Evolutionary conservation across 2,797 vertebrate genomes (phyloP).

Genomic region (Lophius americanus): DNA sequence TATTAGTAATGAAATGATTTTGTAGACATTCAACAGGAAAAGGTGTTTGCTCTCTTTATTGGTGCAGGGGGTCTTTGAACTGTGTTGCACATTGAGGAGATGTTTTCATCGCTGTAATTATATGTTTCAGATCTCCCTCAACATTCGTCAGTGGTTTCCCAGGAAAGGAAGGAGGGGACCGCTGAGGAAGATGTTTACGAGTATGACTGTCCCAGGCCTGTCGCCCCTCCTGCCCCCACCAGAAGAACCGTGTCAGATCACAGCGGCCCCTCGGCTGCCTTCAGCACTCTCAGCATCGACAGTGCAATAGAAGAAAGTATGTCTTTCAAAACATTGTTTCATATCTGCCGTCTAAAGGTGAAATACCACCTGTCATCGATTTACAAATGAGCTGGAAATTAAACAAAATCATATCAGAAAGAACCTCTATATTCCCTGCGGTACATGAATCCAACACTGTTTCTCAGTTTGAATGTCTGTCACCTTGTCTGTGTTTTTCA

Average conservation of each 20-base stretch:
- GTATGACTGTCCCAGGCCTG: conserved; percentile 88
- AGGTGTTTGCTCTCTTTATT: no score
- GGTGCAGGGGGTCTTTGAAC: no score
- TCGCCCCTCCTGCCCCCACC: conserved; percentile 75
- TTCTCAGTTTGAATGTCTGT: neutral
- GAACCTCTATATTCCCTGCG: neutral
- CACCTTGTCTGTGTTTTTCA: conserved; percentile 49
- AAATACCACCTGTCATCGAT: no score
- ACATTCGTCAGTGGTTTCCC: conserved; percentile 39
- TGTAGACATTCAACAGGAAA: no score
- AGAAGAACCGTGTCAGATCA: conserved; percentile 88
- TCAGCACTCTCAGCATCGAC: conserved; percentile 83
- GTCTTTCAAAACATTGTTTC: conserved; percentile 6
- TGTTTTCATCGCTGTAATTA: no score
- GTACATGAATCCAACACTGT: neutral
- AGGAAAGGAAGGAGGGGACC: conserved; percentile 70
- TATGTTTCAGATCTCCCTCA: conserved; percentile 53
- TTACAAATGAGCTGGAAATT: no score
- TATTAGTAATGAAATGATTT: no score
- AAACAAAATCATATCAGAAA: no score
- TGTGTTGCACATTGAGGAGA: no score
- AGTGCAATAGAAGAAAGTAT: conserved; percentile 57
- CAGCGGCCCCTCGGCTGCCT: conserved; percentile 78
- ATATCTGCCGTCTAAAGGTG: no score
- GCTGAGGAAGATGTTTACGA: conserved; percentile 86